A percentile compares a stretch with the other conserved stretches of the same genome.
phyloP scores from a whole-genome alignment of 2,797 vertebrate species.

The Champsocephalus gunnari region DNA sequence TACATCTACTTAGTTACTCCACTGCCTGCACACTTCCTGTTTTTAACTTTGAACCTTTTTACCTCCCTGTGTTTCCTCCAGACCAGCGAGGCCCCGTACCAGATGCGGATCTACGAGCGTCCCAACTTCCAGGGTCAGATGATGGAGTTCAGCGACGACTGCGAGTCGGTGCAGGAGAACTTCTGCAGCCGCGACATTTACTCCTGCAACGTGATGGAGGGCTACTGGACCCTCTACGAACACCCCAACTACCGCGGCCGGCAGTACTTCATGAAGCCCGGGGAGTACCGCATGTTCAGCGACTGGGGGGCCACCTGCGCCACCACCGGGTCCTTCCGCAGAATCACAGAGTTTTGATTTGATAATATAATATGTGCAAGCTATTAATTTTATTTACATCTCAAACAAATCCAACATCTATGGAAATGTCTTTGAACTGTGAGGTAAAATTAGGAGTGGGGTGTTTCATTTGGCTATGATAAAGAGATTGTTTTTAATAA shows the following conservation, averaged over 20 bases:
- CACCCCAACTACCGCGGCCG: conserved; percentile 76
- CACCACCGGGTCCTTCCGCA: conserved; percentile 83
- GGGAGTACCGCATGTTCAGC: conserved; percentile 80
- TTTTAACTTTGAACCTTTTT: background rate
- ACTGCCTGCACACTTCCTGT: background rate
- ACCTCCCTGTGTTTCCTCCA: conserved; percentile 34
- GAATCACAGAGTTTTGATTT: conserved; percentile 78
- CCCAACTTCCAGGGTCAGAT: conserved; percentile 82
- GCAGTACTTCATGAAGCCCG: conserved; percentile 81
- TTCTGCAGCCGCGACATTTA: conserved; percentile 77
- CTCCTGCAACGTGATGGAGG: conserved; percentile 81
- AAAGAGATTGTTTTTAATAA: conserved; percentile 38
- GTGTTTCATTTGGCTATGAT: conserved; percentile 15
- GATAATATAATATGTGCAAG: background rate
- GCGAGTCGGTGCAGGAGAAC: conserved; percentile 76
- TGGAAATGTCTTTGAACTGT: conserved; percentile 45
- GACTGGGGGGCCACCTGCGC: conserved; percentile 80
- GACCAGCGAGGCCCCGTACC: conserved; percentile 76
- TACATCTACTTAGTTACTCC: too few relatives aligned
- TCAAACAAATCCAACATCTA: background rate
- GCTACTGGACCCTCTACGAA: conserved; percentile 82
- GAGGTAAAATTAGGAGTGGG: conserved; percentile 16
- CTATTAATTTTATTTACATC: conserved; percentile 48
- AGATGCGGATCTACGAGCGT: conserved; percentile 78
- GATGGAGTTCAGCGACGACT: conserved; percentile 82